phyloP scores from a whole-genome alignment of 2,888 invertebrate genomes.

The Callyntrura guangdongensis region DNA sequence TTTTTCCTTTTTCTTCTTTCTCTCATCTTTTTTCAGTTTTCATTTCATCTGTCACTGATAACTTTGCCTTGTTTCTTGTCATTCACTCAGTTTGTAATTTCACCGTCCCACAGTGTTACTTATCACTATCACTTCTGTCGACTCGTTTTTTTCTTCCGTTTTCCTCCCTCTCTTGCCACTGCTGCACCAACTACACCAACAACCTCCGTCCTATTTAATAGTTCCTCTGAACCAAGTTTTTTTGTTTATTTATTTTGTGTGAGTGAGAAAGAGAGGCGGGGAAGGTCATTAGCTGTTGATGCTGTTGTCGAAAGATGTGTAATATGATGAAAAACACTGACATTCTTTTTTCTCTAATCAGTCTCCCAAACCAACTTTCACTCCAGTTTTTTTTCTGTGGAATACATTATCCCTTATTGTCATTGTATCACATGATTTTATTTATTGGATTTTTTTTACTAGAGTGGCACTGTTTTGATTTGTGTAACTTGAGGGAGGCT shows the following conservation, averaged over 20 bases:
- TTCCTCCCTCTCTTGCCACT: neutral
- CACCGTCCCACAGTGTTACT: constrained; percentile 5
- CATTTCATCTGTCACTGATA: constrained; percentile 77
- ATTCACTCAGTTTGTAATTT: constrained; percentile 54
- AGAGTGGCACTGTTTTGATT: neutral
- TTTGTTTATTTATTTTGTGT: neutral
- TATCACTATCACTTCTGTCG: neutral
- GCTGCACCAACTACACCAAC: neutral
- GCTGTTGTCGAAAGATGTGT: constrained; percentile 33
- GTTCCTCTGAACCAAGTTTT: neutral
- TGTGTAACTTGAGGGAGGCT: constrained; percentile 20
- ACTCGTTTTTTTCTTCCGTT: neutral
- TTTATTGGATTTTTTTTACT: neutral
- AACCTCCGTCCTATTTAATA: neutral
- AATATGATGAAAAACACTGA: constrained; percentile 39
- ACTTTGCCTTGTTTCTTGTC: constrained; percentile 65
- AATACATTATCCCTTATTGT: constrained; percentile 30
- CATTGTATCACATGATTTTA: constrained; percentile 3
- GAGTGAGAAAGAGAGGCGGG: constrained; percentile 28
- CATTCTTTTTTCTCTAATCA: constrained; percentile 41
- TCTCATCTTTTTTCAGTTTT: constrained; percentile 61
- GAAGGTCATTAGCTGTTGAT: constrained; percentile 34
- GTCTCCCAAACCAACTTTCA: constrained; percentile 29
- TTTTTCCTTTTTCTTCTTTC: constrained; percentile 17
- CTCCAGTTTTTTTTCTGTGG: constrained; percentile 6